Base-by-base conservation (phyloP, 2,888 invertebrate genomes). In the Acronicta alni region DNA sequence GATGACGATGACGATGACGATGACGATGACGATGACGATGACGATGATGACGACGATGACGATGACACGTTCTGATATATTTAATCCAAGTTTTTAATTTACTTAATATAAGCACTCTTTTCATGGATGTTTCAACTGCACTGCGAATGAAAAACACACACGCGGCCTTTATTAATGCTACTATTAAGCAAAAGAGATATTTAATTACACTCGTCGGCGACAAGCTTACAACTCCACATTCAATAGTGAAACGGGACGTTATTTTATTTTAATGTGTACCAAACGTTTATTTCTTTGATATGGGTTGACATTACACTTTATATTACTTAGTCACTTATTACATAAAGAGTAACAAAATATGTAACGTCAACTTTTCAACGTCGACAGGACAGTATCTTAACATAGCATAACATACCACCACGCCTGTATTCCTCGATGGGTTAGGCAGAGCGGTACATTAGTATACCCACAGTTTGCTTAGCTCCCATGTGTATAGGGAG, bases 101-200 rank as follows among this genome's bases (percentile, higher is more conserved):
- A 17, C 32, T 15, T 5, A 68, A 20, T 37, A n/a, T 26, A 26
- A 42, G 42, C 52, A 0, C 6, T 41, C 20, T 32, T 49, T 53
- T 49, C 17, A 63, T 26, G 10, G 46, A 58, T 37, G 42, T 57
- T 54, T 46, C 30, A 47, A 12, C 14, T 46, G 35, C 20, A 32
- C 46, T 64, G 43, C 54, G 3, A 15, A 47, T 64, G 58, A 64
- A 64, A 64, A 51, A 58, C 49, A 69, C 69, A 64, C 16, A 14
- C 59, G 70, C 20, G 14, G n/a, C 39, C 43, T 47, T 53, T 54
- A 65, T 70, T 56, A 65, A 70, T 60, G 17, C 38, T 41, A 44
- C 60, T 49, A 70, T 68, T 46, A 60, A 56, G 18, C 53, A 14
- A 60, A 70, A 66, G 49, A 70, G 56, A 69, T 65, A 69, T 64